Conservation (phyloP, 2,113 vertebrate genomes). For the Dermatemys mawii region DNA sequence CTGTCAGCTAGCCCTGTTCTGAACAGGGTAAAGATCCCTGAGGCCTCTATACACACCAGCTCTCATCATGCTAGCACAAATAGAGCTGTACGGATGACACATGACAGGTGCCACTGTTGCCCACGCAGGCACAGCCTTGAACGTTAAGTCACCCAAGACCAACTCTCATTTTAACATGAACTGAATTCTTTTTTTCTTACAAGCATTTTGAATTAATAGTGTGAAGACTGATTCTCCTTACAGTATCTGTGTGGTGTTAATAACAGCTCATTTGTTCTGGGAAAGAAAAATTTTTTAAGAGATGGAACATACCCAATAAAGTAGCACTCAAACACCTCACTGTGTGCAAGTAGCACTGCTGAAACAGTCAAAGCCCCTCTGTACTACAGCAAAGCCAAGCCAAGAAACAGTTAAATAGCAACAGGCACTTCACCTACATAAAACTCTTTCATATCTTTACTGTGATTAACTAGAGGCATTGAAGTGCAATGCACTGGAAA, state of each 20-base stretch:
- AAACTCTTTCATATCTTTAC: conserved; percentile 64
- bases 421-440: conserved; percentile 62
- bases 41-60: not conserved
- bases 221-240: not conserved
- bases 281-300: not conserved
- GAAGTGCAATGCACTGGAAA: conserved; percentile 65
- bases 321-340: not conserved
- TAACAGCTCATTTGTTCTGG: not conserved
- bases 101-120: not conserved
- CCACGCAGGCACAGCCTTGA: not conserved
- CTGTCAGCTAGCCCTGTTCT: not conserved
- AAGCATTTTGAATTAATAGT: not conserved
- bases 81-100: conserved; percentile 24
- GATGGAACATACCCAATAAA: not conserved
- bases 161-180: not conserved
- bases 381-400: not conserved
- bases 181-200: not conserved
- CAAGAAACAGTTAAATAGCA: conserved; percentile 52
- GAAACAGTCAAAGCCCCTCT: not conserved
- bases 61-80: conserved; percentile 43
- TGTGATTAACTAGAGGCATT: conserved; percentile 64
- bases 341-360: not conserved
- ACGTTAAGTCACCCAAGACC: not conserved
- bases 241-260: not conserved
- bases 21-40: not conserved